Base-by-base conservation (phyloP, 2,113 vertebrate species). In the Seriola quinqueradiata region DNA sequence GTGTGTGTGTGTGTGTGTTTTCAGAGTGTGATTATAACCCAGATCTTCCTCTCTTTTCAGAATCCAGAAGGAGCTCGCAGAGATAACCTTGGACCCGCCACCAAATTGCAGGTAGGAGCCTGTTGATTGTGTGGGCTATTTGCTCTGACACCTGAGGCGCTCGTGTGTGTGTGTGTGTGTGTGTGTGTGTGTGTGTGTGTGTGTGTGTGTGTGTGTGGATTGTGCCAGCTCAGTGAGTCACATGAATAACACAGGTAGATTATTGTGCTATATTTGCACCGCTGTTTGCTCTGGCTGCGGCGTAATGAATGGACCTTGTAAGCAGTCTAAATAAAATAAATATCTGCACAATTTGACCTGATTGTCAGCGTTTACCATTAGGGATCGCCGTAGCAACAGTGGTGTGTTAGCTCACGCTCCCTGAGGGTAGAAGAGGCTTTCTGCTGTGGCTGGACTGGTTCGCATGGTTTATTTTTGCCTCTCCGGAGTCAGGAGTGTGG, bases 11-110 rank as follows among this genome's bases (percentile, higher is more conserved):
- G 57, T 58, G 52, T 50, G 17, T 63, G 65, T 60, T 21, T 28
- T 42, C 59, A 19, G 54, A 11, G 19, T 32, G 59, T 60, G 77
- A 81, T 75, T 40, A 8, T 63, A 68, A 90, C 81, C 9, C 75
- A 12, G 1, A 25, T 79, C 70, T 32, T 70, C 32, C 55, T 90
- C 66, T 87, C 21, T 9, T 91, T 85, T 79, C 94, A 99, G 97
- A 92, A 99, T 99, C 96, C 97, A 98, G 94, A 99, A 99, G 82
- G 97, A 99, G 93, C 96, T 99, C 67, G 97, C 97, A 81, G 97
- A 99, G 94, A 99, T 99, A 92, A 98, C 97, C 21, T 95, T 99
- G 94, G 97, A 98, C 83, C 97, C 97, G 50, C 97, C 97, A 87
- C 97, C 97, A 23, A 99, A 99, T 90, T 99, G 97, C 96, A 98